Evolutionary conservation across 1,140 invertebrate genomes (phyloP).

Genomic region (Cyphomyrmex costatus): DNA sequence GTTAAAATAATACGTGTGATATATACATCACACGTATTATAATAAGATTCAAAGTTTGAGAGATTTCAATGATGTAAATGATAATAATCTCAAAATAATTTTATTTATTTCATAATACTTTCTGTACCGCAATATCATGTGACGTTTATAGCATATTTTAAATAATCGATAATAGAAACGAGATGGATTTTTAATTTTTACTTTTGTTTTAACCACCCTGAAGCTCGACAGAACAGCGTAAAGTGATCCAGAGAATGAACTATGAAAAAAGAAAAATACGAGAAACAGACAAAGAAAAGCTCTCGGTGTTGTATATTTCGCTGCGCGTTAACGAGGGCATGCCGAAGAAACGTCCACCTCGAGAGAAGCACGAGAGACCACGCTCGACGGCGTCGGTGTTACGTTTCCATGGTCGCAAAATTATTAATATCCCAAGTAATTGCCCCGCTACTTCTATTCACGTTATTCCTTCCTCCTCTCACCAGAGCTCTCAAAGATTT

Average conservation of each 20-base stretch:
- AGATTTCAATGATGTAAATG: background rate
- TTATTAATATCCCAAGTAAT: constrained; percentile 75
- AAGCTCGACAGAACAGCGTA: background rate
- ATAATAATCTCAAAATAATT: constrained; percentile 3
- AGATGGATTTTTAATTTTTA: constrained; percentile 35
- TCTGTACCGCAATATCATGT: background rate
- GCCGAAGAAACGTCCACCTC: constrained; percentile 59
- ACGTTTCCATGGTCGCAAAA: constrained; percentile 63
- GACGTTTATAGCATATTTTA: background rate
- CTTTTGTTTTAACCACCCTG: constrained; percentile 13
- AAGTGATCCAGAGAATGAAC: constrained; percentile 6
- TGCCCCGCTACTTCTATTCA: constrained; percentile 69
- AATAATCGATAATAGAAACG: constrained; percentile 3
- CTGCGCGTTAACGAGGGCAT: constrained; percentile 58
- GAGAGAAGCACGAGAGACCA: constrained; percentile 47
- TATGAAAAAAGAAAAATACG: constrained; percentile 18
- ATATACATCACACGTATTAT: background rate
- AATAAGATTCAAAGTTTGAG: background rate
- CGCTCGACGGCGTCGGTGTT: constrained; percentile 40
- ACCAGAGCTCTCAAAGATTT: constrained; percentile 69
- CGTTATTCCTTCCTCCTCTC: constrained; percentile 63
- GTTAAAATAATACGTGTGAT: no score
- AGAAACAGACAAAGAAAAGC: constrained; percentile 37
- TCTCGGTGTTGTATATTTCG: constrained; percentile 48
- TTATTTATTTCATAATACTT: constrained; percentile 21